Conservation (phyloP, 2,113 vertebrate species). For the Toxotes jaculatrix region DNA sequence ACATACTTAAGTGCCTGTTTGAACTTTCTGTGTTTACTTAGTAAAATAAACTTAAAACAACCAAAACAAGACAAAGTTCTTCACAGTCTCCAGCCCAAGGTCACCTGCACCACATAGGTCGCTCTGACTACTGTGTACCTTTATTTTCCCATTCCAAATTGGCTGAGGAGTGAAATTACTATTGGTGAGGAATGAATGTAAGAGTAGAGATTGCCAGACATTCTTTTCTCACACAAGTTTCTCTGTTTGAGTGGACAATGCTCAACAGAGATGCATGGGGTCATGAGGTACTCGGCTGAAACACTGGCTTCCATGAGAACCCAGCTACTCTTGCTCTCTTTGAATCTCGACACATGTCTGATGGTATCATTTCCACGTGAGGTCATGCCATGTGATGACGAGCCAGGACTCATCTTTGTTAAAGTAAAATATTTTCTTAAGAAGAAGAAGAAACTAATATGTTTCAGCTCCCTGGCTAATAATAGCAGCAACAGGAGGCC, state of each 20-base stretch:
- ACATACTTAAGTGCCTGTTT: background rate
- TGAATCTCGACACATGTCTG: constrained; percentile 55
- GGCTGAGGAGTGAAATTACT: constrained; percentile 20
- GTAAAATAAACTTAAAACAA: background rate
- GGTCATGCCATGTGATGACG: constrained; percentile 24
- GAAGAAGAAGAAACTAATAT: constrained; percentile 3
- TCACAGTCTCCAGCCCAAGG: background rate
- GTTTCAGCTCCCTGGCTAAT: constrained; percentile 23
- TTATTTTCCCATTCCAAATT: background rate
- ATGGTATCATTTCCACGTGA: constrained; percentile 69
- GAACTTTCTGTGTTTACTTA: too few species aligned
- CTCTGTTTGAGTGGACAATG: constrained; percentile 53
- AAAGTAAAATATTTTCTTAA: constrained; percentile 8
- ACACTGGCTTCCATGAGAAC: constrained; percentile 12
- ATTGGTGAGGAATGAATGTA: background rate
- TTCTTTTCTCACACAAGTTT: constrained; percentile 40
- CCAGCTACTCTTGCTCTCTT: constrained; percentile 7
- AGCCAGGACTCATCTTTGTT: constrained; percentile 38
- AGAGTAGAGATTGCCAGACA: background rate
- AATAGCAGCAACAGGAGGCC: constrained; percentile 28
- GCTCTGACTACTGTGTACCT: background rate
- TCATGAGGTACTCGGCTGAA: constrained; percentile 36
- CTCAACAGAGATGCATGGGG: constrained; percentile 48
- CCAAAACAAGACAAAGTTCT: background rate
- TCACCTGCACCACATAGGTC: background rate